Base-by-base conservation (phyloP, 35 echinoderm and acorn worm genomes). In the Anneissia japonica region DNA sequence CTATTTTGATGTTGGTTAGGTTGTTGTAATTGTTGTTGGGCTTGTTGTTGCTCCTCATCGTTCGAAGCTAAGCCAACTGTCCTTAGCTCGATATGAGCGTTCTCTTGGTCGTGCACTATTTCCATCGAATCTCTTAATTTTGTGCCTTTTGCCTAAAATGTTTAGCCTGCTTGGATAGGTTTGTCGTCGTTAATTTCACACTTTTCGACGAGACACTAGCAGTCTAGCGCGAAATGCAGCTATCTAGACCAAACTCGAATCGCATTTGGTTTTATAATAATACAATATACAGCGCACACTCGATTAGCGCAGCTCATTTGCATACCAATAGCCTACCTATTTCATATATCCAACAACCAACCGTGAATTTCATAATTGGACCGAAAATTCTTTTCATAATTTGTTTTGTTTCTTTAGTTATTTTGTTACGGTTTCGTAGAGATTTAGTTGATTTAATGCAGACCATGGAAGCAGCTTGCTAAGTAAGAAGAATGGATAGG, bases 341-440 rank as follows among this genome's bases (percentile, higher is more conserved):
- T 23, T 64, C 51, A 64, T 64, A 64, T 64, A 64, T 64, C 51
- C 21, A 64, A 64, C 51, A 12, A 64, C 51, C 51, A 64, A 64
- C 51, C 51, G 51, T 64, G 51, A 64, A 64, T 64, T 19, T 64
- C 51, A 64, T 64, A 64, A 64, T 64, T 64, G 51, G 51, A 64
- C 51, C 51, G 51, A 64, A 64, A 64, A 64, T 64, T 64, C 51
- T 64, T 64, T 64, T 64, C 51, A 64, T 64, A 64, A 64, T 64
- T 43, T 64, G 51, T 64, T 64, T 64, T 64, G 51, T 64, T 64
- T 64, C 51, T 64, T 64, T 64, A 64, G 51, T 64, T 64, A 64
- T 64, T 64, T 64, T 64, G 51, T 64, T 64, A 64, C 51, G 51
- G 51, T 64, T 64, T 64, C 51, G 51, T 64, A 64, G 51, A 64